Conservation (phyloP, 2,113 vertebrate genomes). For the Heloderma charlesbogerti region DNA sequence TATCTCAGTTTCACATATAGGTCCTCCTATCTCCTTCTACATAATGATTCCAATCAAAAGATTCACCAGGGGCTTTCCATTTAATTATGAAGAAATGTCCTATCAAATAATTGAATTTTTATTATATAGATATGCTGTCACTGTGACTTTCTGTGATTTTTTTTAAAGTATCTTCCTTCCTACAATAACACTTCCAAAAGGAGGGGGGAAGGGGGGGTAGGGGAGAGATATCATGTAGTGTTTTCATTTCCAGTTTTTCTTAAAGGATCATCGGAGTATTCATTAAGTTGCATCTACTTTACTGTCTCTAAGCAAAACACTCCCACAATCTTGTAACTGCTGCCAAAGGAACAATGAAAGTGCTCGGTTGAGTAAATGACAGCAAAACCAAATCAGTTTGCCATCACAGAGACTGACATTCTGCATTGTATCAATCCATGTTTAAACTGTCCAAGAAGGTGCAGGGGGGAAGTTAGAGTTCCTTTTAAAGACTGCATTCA, state of each 20-base stretch:
- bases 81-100: constrained; percentile 39
- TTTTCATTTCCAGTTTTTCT: neutral
- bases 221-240: neutral
- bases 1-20: fast-evolving
- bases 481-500: constrained; percentile 25
- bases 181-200: neutral
- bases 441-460: constrained; percentile 33
- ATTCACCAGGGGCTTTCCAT: constrained; percentile 6
- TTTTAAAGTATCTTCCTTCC: neutral
- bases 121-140: constrained; percentile 25
- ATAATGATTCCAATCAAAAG: neutral
- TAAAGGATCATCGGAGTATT: neutral
- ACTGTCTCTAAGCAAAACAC: neutral
- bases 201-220: fast-evolving
- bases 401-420: constrained; percentile 37
- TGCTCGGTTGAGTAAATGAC: neutral
- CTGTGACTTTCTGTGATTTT: constrained; percentile 23
- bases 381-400: constrained; percentile 52
- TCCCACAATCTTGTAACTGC: constrained; percentile 31
- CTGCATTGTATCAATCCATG: constrained; percentile 35
- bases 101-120: constrained; percentile 29
- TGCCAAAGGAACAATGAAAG: constrained; percentile 40
- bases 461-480: neutral
- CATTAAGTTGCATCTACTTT: constrained; percentile 16
- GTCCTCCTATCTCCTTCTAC: neutral